Percentiles rank a stretch among this genome's conserved stretches.
These are phyloP conservation scores for Gephyroberyx darwinii DNA, from an alignment of 2,797 vertebrate species.

Conservation along the genomic window DNA sequence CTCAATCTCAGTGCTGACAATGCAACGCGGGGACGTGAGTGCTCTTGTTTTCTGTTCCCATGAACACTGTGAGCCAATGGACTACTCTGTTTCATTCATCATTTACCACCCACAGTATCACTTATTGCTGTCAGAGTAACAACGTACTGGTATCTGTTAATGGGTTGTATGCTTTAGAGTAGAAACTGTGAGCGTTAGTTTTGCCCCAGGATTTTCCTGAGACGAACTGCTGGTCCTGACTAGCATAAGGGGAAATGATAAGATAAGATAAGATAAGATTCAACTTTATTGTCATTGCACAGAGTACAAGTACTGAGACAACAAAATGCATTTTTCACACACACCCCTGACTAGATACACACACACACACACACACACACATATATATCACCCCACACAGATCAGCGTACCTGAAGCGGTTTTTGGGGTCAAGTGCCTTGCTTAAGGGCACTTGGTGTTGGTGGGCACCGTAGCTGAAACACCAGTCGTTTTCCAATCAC, in stretches of 20 bases:
- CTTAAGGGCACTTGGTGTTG: too few species aligned
- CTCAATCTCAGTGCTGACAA: slow-evolving; percentile 36
- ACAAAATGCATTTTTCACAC: too few species aligned
- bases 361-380: too few species aligned
- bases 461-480: too few species aligned
- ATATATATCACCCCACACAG: too few species aligned
- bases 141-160: slow-evolving; percentile 25
- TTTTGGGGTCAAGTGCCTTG: too few species aligned
- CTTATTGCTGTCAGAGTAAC: slow-evolving; percentile 43
- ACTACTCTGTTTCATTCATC: slow-evolving; percentile 58
- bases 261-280: too few species aligned
- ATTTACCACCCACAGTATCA: slow-evolving; percentile 53
- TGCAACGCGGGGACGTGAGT: slow-evolving; percentile 47
- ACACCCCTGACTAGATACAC: too few species aligned
- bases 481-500: too few species aligned
- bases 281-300: too few species aligned
- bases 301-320: too few species aligned
- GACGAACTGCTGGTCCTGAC: slow-evolving; percentile 27
- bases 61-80: slow-evolving; percentile 37
- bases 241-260: slow-evolving; percentile 10
- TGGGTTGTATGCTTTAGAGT: neutral
- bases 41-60: slow-evolving; percentile 54
- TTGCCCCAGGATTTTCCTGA: slow-evolving; percentile 12
- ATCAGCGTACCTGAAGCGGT: too few species aligned
- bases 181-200: neutral